Evolutionary conservation across 92 coral and sea anemone genomes (phyloP).

Genomic region (Zoanthus gigantus): DNA sequence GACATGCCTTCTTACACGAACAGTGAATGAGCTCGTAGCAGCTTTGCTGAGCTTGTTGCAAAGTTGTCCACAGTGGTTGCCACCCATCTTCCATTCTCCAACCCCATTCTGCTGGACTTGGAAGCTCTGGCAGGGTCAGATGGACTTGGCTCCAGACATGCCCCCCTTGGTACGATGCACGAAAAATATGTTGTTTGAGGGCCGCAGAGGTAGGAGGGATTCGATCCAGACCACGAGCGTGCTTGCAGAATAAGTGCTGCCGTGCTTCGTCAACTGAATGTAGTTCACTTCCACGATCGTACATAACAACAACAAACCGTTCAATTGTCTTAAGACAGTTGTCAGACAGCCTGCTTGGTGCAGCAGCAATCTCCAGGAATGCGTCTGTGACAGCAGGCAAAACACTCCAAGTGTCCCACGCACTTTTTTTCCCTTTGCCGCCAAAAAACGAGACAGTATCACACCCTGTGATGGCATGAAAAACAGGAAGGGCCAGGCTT

Average conservation of each 20-base stretch:
- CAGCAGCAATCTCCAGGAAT: constrained; percentile 55
- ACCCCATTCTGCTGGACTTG: constrained; percentile 69
- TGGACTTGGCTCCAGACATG: constrained; percentile 64
- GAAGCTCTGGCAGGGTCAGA: constrained; percentile 46
- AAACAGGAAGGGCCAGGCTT: constrained; percentile 13
- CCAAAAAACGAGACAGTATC: constrained; percentile 13
- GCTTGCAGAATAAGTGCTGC: constrained; percentile 64
- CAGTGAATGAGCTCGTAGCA: constrained; percentile 66
- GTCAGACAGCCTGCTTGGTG: constrained; percentile 43
- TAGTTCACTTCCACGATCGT: constrained; percentile 61
- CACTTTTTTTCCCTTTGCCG: constrained; percentile 3
- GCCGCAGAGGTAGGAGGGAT: constrained; percentile 68
- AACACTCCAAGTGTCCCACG: constrained; percentile 66
- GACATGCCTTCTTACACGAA: constrained; percentile 67
- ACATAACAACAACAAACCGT: constrained; percentile 58
- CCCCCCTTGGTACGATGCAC: constrained; percentile 66
- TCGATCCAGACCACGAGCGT: constrained; percentile 52
- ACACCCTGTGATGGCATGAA: constrained; percentile 40
- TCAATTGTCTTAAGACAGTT: constrained; percentile 34
- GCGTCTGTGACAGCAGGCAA: constrained; percentile 44
- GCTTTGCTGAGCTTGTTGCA: constrained; percentile 69
- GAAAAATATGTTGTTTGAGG: constrained; percentile 51
- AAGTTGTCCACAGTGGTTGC: constrained; percentile 68
- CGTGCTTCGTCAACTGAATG: constrained; percentile 56
- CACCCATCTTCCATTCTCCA: constrained; percentile 57